Conservation (phyloP, 2,113 vertebrate genomes). For the Caranx ignobilis region DNA sequence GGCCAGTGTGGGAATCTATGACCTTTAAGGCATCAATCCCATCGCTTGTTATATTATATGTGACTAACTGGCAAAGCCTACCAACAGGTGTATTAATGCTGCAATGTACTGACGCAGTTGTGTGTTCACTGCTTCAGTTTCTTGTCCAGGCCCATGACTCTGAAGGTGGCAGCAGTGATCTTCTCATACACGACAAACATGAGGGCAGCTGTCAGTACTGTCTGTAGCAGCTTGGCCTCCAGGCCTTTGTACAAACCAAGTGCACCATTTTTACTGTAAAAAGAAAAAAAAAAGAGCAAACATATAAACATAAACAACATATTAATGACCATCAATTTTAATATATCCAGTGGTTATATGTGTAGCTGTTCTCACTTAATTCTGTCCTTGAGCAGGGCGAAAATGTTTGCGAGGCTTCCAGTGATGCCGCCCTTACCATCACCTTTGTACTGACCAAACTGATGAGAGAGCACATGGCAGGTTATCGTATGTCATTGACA, state of each 20-base stretch:
- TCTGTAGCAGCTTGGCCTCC: conserved; percentile 88
- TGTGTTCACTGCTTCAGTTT: conserved; percentile 73
- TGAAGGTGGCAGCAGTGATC: conserved; percentile 83
- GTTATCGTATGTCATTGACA: background rate
- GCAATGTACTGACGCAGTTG: background rate
- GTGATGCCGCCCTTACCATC: conserved; percentile 73
- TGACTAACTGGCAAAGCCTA: background rate
- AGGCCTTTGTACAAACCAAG: conserved; percentile 86
- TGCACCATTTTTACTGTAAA: conserved; percentile 77
- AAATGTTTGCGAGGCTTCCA: conserved; percentile 77
- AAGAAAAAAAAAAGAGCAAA: background rate
- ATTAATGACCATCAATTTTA: background rate
- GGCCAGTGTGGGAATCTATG: background rate
- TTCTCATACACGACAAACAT: conserved; percentile 89
- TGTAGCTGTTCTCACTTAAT: conserved; percentile 79
- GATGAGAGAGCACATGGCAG: conserved; percentile 8
- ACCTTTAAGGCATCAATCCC: conserved; percentile 12
- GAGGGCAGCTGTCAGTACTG: conserved; percentile 86
- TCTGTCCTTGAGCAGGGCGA: conserved; percentile 80
- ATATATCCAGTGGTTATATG: background rate
- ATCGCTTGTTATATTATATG: background rate
- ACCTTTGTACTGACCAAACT: conserved; percentile 87
- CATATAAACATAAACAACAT: background rate
- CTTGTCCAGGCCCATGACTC: conserved; percentile 82
- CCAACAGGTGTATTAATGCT: background rate